These are phyloP conservation scores for Bhutanitis thaidina DNA, from an alignment of 2,888 invertebrate genomes.

Conservation along the genomic window DNA sequence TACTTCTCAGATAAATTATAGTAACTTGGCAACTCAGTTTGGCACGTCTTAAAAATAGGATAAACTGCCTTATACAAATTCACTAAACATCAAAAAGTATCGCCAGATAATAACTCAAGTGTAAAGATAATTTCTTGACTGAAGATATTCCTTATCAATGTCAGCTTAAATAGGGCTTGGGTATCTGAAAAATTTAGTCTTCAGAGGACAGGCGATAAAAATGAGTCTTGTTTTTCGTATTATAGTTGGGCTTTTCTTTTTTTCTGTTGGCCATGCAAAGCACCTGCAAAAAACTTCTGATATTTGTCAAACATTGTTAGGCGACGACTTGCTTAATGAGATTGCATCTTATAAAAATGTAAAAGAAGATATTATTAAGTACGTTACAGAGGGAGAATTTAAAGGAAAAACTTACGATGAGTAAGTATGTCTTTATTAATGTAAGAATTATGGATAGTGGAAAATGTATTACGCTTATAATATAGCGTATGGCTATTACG, in stretches of 20 bases:
- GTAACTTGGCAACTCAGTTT: no score
- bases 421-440: slow-evolving; percentile 40
- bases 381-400: slow-evolving; percentile 72
- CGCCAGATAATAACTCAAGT: no score
- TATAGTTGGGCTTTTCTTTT: slow-evolving; percentile 38
- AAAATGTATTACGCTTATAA: no score
- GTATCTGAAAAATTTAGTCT: slow-evolving; percentile 36
- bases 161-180: slow-evolving; percentile 24
- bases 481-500: no score
- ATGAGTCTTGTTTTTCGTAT: slow-evolving; percentile 43
- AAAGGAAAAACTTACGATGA: slow-evolving; percentile 79
- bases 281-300: slow-evolving; percentile 40
- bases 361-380: slow-evolving; percentile 73
- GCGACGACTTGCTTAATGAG: slow-evolving; percentile 73
- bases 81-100: no score
- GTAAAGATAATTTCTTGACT: not conserved
- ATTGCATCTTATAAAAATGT: slow-evolving; percentile 78
- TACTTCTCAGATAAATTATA: no score
- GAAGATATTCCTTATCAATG: slow-evolving; percentile 30
- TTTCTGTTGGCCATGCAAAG: slow-evolving; percentile 43
- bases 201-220: slow-evolving; percentile 30
- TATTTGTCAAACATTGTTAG: slow-evolving; percentile 55
- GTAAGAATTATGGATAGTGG: no score
- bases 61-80: no score
- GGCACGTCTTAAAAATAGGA: no score